Conservation (phyloP, 2,888 invertebrate species). For the Platycnemis pennipes region DNA sequence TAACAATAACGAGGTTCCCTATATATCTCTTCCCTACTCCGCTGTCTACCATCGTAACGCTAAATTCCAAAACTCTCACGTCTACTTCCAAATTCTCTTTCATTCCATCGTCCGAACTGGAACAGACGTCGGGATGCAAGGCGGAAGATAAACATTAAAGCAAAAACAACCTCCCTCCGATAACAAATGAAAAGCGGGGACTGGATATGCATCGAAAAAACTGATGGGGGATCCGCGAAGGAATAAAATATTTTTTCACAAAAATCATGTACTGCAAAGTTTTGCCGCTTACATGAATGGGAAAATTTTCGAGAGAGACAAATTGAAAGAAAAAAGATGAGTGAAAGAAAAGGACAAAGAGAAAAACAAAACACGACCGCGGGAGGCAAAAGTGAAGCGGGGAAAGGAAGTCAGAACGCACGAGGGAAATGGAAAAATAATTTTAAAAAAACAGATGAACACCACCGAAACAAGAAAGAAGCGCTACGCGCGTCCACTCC, state of each 20-base stretch:
- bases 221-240: background rate
- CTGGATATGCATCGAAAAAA: background rate
- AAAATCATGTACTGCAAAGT: background rate
- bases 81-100: background rate
- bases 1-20: no score
- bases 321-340: background rate
- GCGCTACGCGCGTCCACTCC: background rate
- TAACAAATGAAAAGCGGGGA: background rate
- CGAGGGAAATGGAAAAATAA: background rate
- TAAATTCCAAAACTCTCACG: background rate
- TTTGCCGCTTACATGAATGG: background rate
- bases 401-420: background rate
- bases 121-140: background rate
- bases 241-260: no score
- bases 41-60: no score
- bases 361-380: background rate
- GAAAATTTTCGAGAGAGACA: background rate
- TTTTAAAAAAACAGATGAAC: background rate
- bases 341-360: background rate
- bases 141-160: constrained; percentile 10
- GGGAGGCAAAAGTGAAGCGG: no score
- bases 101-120: background rate
- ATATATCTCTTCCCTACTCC: no score
- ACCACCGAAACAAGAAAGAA: background rate
- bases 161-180: constrained; percentile 25